Evolutionary conservation across 2,113 vertebrate species (phyloP), one percentile per base, ranked within the genome.

Genomic region (Xenopus tropicalis): DNA sequence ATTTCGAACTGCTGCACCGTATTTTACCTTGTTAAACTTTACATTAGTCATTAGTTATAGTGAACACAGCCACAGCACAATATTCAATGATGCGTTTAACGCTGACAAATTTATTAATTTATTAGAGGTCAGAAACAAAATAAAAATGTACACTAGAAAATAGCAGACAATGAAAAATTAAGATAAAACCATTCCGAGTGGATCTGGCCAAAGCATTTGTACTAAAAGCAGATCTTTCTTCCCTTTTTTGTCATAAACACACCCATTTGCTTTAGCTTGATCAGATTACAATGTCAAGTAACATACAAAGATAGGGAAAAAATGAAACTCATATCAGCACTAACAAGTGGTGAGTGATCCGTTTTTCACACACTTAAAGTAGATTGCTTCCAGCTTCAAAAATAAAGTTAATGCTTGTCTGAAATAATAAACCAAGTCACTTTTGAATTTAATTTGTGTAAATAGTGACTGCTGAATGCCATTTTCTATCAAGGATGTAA

Each of bases 81-180:
- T 2, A 14, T 14, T 48, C 4, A 48, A 17, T 13, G 16, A 17
- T 48, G 46, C 4, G 6, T 61, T 61, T 9, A 67, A 67, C 24
- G 54, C 57, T 74, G 54, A 74, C 72, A 57, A 73, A 67, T 43
- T 61, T 66, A 66, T 73, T 74, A 59, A 74, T 74, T 74, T 74
- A 74, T 74, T 74, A 67, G 72, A 74, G 42, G 54, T 37, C 62
- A 74, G 54, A 22, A 59, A 59, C 22, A 20, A 72, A 72, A 73
- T 46, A 59, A 67, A n/a, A 67, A 66, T 43, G 44, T 72, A 72
- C 51, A 72, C 70, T 29, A 63, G 48, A 73, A 58, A 73, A 29
- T 37, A 17, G 58, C 70, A 44, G 19, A 29, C 54, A 44, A 12
- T 57, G 56, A 73, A 14, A 66, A 66, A 73, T 23, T 22, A 37